phyloP scores from a whole-genome alignment of 2,888 invertebrate species.

The Serripes groenlandicus region DNA sequence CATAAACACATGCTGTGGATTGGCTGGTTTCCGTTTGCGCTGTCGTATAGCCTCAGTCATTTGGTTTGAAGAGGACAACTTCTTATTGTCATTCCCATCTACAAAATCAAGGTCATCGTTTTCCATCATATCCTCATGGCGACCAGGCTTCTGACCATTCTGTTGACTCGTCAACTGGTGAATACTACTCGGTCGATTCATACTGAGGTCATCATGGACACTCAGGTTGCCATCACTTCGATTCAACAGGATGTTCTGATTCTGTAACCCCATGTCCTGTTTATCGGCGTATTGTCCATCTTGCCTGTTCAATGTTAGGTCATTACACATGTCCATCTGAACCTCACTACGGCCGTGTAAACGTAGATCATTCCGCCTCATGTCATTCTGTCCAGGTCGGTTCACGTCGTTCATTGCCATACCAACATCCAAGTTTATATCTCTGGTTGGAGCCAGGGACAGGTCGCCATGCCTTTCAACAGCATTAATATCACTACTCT shows the following conservation, averaged over 20 bases:
- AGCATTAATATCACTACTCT: conserved; percentile 34
- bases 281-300: conserved; percentile 51
- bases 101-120: conserved; percentile 57
- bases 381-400: conserved; percentile 12
- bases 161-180: conserved; percentile 38
- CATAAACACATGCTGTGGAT: conserved; percentile 69
- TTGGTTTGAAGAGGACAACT: conserved; percentile 40
- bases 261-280: conserved; percentile 37
- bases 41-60: conserved; percentile 61
- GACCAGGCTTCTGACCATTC: conserved; percentile 49
- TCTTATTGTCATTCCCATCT: conserved; percentile 41
- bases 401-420: conserved; percentile 43
- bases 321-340: conserved; percentile 48
- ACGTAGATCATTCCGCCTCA: conserved; percentile 34
- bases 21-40: conserved; percentile 65
- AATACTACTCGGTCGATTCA: conserved; percentile 30
- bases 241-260: conserved; percentile 41
- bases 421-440: conserved; percentile 51
- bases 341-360: conserved; percentile 53
- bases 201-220: conserved; percentile 38
- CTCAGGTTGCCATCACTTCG: conserved; percentile 25
- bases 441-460: conserved; percentile 32
- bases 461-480: conserved; percentile 14
- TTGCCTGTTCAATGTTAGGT: conserved; percentile 39
- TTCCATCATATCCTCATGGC: conserved; percentile 45